A percentile compares a stretch with the other conserved stretches of the same genome.
Conservation (phyloP, 2,113 vertebrate genomes). For the Crotalus viridis region DNA sequence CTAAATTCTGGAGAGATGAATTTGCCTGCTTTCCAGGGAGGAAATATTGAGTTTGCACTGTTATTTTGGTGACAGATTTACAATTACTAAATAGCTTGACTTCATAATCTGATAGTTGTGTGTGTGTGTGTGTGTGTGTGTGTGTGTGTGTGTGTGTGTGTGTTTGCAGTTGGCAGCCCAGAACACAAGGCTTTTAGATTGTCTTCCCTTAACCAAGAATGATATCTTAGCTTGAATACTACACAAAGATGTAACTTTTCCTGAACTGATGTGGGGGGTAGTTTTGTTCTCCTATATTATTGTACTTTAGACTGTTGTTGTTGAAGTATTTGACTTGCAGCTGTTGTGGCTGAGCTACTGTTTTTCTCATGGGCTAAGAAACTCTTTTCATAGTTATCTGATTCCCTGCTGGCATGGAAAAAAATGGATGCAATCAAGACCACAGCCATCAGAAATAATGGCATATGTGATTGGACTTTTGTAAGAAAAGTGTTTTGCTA, state of each 20-base stretch:
- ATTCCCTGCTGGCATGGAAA: neutral
- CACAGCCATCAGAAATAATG: slow-evolving; percentile 38
- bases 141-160: neutral
- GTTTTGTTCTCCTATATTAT: slow-evolving; percentile 26
- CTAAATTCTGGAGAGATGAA: neutral
- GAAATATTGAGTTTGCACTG: neutral
- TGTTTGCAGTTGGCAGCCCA: neutral
- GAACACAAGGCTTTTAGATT: neutral
- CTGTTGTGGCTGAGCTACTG: neutral
- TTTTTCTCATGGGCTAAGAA: neutral
- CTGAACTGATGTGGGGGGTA: neutral
- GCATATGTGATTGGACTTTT: slow-evolving; percentile 7
- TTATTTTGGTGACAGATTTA: neutral
- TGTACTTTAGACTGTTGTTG: slow-evolving; percentile 2
- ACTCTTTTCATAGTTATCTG: neutral
- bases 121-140: neutral
- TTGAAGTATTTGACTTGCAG: neutral
- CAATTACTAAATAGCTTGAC: neutral
- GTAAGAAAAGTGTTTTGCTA: neutral
- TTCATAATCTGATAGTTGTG: neutral
- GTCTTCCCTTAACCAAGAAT: neutral
- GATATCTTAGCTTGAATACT: neutral
- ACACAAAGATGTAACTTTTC: neutral
- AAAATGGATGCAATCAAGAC: slow-evolving; percentile 19
- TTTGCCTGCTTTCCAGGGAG: neutral